These are phyloP conservation scores for Cyaniris semiargus DNA, from an alignment of 2,888 invertebrate species.

Conservation along the genomic window DNA sequence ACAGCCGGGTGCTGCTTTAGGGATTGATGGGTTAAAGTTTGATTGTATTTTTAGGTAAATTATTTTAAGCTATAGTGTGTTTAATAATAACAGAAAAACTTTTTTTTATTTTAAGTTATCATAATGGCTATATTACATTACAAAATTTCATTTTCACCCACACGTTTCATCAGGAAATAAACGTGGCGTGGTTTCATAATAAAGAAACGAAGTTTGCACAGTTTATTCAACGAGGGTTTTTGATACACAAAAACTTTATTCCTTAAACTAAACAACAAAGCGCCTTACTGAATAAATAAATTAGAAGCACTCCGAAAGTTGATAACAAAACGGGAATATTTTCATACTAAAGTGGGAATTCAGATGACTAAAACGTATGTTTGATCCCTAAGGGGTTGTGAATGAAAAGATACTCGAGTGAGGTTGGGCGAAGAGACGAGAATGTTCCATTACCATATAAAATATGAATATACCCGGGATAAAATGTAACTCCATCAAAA, in stretches of 20 bases:
- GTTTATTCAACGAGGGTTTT: not conserved
- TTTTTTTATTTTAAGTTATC: no score
- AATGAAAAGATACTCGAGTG: constrained; percentile 19
- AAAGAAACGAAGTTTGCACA: not conserved
- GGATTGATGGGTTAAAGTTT: no score
- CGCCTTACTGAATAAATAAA: not conserved
- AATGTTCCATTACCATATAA: not conserved
- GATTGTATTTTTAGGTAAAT: no score
- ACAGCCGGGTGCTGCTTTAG: no score
- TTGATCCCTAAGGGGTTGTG: constrained; percentile 10
- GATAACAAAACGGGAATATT: constrained; percentile 12
- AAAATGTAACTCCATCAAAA: not conserved
- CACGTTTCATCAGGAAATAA: no score
- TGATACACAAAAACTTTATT: not conserved
- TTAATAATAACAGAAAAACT: no score
- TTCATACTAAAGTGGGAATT: constrained; percentile 15
- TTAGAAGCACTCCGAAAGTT: constrained; percentile 17
- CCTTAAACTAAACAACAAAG: not conserved
- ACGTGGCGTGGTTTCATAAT: not conserved
- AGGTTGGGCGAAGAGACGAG: not conserved
- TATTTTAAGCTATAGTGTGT: no score
- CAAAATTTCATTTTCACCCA: no score
- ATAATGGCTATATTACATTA: no score
- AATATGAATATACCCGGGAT: not conserved
- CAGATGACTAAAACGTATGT: constrained; percentile 10